Base-by-base conservation (phyloP, 2,888 invertebrate genomes). In the Drosophila barbarae region DNA sequence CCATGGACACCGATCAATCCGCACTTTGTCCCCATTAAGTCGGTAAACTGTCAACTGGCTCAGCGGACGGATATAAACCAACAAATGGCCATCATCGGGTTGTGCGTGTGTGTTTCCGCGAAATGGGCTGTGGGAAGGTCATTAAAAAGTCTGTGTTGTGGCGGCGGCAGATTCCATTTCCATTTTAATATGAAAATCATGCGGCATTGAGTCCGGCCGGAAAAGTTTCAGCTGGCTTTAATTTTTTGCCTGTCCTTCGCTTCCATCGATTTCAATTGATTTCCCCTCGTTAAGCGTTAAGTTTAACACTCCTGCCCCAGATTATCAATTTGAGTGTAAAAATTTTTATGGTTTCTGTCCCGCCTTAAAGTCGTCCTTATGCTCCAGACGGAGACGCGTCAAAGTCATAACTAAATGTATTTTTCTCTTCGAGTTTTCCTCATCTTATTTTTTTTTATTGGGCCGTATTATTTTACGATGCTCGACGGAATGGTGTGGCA, bases 381-480 rank as follows among this genome's bases (percentile, higher is more conserved):
- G 28, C 49, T 21, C 50, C 47, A 54, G 57, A 63, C 51, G 15
- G 38, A 50, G 57, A 51, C 66, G 66, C 67, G 55, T 23, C 64
- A 35, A 35, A 66, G 66, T 51, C 61, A 63, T 76, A 71, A 72
- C 69, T 69, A 76, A 60, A 46, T 46, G 46, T 61, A 21, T 61
- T 61, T 46, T 60, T 46, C 39, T 44, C 53, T 61, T 68, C 35
- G 51, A 51, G 32, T 55, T 55, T 50, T 35, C 23, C 32, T 65
- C 44, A 30, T 47, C 15, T 18, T 75, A 5, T 15, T 5, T 79
- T 76, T 76, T 28, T 79, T 79, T 84, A 84, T 76, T 54, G 67
- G 67, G 50, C 56, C 65, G 71, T 84, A 82, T 72, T 76, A 57
- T 78, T 79, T 76, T 63, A 74, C 42, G 65, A 58, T 67, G 60